Base-by-base conservation (phyloP, 2,888 invertebrate genomes). In the Tachina fera region DNA sequence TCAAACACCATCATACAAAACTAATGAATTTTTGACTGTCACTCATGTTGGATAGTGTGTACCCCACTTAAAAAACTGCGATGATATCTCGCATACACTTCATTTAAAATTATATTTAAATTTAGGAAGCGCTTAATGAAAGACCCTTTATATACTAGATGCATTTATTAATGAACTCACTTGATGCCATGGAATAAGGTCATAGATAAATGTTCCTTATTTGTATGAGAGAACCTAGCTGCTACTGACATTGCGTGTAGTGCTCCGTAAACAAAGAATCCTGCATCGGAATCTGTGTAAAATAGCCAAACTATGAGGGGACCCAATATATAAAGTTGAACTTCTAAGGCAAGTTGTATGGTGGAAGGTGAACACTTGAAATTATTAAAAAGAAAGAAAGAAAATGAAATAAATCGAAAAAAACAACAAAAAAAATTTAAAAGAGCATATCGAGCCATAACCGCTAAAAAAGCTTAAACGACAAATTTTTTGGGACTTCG, bases 281-380 rank as follows among this genome's bases (percentile, higher is more conserved):
- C 94, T 16, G 94, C 90, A 43, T 94, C 93, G 0, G 94, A 93
- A 84, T 94, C 94, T 10, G 93, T 93, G 83, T 94, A 94, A 83
- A 95, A 92, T 4, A 95, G 92, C 94, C 96, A 95, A 0, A 96
- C 94, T 1, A 96, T 90, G 5, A 95, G 90, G 0, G 96, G 95
- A 16, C 95, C 95, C 5, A 96, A 88, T 68, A 96, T 91, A 11
- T 95, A 95, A 11, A 96, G 93, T 91, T 96, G 96, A 94, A 96
- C 95, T 89, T 96, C 96, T 88, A 96, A 89, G 0, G 96, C 96
- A 86, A 96, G 90, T 89, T 96, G 96, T 90, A 96, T 95, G 0
- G 96, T 96, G 92, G 96, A 96, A 1, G 96, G 95, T 31, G 96
- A 96, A 89, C 96, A 96, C 96, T 96, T 60, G 10, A 53, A 72